Evolutionary conservation across 2,113 vertebrate species (phyloP).

Genomic region (Candoia aspera): DNA sequence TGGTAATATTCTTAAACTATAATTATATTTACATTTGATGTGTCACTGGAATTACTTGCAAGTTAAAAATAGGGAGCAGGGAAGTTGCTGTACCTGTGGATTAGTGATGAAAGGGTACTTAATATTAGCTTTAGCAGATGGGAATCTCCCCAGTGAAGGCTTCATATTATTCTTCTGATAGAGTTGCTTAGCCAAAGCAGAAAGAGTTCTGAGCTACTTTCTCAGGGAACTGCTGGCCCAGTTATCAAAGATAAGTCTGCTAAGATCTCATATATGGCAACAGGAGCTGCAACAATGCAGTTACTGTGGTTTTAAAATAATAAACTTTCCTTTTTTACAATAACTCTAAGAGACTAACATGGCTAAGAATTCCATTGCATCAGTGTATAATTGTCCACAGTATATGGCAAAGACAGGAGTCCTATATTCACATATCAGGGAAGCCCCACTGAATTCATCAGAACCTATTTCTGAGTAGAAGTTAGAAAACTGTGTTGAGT

Average conservation of each 20-base stretch:
- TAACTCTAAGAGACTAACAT: background rate
- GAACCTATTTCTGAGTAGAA: background rate
- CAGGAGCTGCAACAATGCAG: background rate
- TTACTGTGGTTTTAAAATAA: background rate
- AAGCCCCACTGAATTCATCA: background rate
- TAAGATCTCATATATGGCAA: background rate
- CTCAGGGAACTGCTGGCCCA: background rate
- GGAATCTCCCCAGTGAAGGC: background rate
- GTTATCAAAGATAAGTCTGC: background rate
- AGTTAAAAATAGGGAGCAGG: constrained; percentile 48
- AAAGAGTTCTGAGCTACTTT: constrained; percentile 14
- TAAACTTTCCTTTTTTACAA: background rate
- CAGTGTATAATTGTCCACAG: background rate
- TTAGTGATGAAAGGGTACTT: constrained; percentile 41
- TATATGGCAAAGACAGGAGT: background rate
- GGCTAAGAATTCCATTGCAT: background rate
- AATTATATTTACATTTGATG: constrained; percentile 71
- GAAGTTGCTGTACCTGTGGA: constrained; percentile 27
- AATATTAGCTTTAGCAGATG: constrained; percentile 22
- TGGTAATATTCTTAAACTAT: constrained; percentile 66
- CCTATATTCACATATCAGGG: background rate
- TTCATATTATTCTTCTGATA: constrained; percentile 15
- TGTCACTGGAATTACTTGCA: constrained; percentile 53
- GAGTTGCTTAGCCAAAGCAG: background rate
- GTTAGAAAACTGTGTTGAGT: background rate